Conservation (phyloP, 2,888 invertebrate genomes). For the Clanis bilineata region DNA sequence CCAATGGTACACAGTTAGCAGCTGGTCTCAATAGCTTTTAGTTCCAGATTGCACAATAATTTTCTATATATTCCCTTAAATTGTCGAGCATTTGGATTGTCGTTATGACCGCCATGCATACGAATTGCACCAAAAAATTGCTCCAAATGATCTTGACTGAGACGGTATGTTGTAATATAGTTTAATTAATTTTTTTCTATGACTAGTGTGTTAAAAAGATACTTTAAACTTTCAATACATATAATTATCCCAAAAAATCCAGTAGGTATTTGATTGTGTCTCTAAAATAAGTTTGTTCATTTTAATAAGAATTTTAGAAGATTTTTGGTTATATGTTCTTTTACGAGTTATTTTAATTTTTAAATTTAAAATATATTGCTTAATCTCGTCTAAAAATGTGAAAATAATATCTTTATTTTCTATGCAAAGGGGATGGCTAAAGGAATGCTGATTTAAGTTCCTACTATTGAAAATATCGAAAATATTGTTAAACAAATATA, state of each 20-base stretch:
- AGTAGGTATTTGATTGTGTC: not conserved
- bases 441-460: too few species aligned
- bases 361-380: too few species aligned
- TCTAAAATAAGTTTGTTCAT: too few species aligned
- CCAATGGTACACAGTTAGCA: slow-evolving; percentile 4
- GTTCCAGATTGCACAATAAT: slow-evolving; percentile 13
- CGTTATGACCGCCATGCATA: slow-evolving; percentile 5
- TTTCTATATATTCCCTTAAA: slow-evolving; percentile 7
- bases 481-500: too few species aligned
- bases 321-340: too few species aligned
- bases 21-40: not conserved
- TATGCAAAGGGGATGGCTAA: too few species aligned
- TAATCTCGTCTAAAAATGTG: too few species aligned
- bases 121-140: not conserved
- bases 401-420: too few species aligned
- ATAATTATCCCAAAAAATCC: not conserved
- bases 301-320: too few species aligned
- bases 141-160: slow-evolving; percentile 14
- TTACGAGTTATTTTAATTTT: too few species aligned
- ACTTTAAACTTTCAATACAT: not conserved
- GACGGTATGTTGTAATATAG: not conserved
- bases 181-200: not conserved
- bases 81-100: slow-evolving; percentile 11
- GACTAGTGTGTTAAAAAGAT: not conserved
- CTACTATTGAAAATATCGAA: too few species aligned